phyloP scores from a whole-genome alignment of 2,888 invertebrate genomes.

The Microctonus hyperodae region DNA sequence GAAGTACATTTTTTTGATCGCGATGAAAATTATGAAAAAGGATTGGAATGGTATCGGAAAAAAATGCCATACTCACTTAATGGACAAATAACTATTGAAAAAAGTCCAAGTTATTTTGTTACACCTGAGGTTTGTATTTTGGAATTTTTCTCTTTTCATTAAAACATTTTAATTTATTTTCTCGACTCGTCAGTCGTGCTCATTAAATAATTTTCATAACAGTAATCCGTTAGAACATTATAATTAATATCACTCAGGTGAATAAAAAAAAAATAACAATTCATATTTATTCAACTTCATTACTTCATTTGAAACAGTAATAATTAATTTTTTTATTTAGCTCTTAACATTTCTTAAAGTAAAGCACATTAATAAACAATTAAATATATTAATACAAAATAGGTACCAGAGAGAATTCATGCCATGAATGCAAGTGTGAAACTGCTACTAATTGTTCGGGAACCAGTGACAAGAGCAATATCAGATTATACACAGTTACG shows the following conservation, averaged over 20 bases:
- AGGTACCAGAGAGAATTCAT: constrained; percentile 92
- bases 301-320: too few relatives aligned
- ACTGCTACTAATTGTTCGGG: constrained; percentile 90
- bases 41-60: constrained; percentile 93
- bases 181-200: too few relatives aligned
- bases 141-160: not conserved
- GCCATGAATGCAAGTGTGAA: constrained; percentile 94
- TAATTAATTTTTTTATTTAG: too few relatives aligned
- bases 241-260: too few relatives aligned
- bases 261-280: too few relatives aligned
- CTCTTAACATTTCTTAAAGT: not conserved
- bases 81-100: constrained; percentile 95
- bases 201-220: too few relatives aligned
- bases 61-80: constrained; percentile 94
- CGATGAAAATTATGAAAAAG: constrained; percentile 89
- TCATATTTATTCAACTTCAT: too few relatives aligned
- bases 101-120: constrained; percentile 97
- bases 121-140: constrained; percentile 80
- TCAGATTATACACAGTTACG: constrained; percentile 96
- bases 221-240: too few relatives aligned
- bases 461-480: constrained; percentile 94
- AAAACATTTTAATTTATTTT: not conserved
- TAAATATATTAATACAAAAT: constrained; percentile 20
- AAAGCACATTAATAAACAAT: constrained; percentile 2
- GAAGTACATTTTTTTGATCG: constrained; percentile 98